Evolutionary conservation across 2,888 invertebrate species (phyloP).

Genomic region (Strigamia transsilvanica): DNA sequence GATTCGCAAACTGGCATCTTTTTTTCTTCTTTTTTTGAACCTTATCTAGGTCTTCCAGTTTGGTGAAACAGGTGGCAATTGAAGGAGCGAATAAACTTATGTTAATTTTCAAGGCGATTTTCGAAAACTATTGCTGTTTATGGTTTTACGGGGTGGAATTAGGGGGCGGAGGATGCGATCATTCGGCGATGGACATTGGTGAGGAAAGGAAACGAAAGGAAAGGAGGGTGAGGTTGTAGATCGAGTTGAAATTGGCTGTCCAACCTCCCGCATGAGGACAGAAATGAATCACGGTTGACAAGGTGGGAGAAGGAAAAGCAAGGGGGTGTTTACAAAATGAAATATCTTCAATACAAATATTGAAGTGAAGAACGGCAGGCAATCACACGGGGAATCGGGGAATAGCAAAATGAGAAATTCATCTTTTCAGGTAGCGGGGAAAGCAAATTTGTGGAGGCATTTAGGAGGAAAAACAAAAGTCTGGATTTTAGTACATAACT

Average conservation of each 20-base stretch:
- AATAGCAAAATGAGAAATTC: constrained; percentile 6
- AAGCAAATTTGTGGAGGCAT: background rate
- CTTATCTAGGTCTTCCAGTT: constrained; percentile 13
- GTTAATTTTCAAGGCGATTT: constrained; percentile 39
- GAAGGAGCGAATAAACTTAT: background rate
- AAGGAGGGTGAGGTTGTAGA: background rate
- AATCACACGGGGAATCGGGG: background rate
- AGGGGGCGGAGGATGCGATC: constrained; percentile 5
- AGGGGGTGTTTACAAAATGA: constrained; percentile 47
- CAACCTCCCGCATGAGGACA: constrained; percentile 11
- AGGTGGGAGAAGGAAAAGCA: constrained; percentile 11
- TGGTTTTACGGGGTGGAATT: background rate
- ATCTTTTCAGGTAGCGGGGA: background rate
- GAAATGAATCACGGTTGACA: constrained; percentile 43
- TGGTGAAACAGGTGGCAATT: constrained; percentile 39
- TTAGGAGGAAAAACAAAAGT: background rate
- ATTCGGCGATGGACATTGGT: background rate
- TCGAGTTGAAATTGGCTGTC: constrained; percentile 45
- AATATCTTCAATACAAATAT: constrained; percentile 49
- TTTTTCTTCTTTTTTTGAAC: background rate
- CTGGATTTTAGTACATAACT: background rate
- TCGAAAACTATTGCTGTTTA: background rate
- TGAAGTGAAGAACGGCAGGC: background rate
- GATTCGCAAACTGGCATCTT: constrained; percentile 42
- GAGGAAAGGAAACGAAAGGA: background rate